Conservation (phyloP, 2,888 invertebrate genomes). For the Apamea epomidion region DNA sequence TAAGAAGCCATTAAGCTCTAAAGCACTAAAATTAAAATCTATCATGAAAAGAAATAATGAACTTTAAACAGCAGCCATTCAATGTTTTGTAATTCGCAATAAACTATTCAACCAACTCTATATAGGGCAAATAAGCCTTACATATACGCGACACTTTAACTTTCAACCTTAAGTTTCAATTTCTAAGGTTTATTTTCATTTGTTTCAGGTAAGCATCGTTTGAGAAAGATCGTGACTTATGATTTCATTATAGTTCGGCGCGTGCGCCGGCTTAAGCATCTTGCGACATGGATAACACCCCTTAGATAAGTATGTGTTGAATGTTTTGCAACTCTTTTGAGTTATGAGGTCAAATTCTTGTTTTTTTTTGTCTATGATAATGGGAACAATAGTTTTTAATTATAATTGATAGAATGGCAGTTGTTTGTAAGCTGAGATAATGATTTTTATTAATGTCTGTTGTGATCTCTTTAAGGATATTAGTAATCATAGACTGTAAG, state of each 20-base stretch:
- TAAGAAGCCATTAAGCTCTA: slow-evolving; percentile 31
- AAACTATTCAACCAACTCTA: slow-evolving; percentile 53
- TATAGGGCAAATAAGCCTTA: slow-evolving; percentile 56
- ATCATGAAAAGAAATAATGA: slow-evolving; percentile 54
- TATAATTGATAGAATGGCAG: slow-evolving; percentile 22
- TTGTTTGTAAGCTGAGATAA: slow-evolving; percentile 34
- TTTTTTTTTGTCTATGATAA: slow-evolving; percentile 13
- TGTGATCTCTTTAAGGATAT: background rate
- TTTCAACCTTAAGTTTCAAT: background rate
- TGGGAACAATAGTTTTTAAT: slow-evolving; percentile 58
- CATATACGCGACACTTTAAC: background rate
- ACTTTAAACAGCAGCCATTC: slow-evolving; percentile 58
- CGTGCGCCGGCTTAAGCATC: slow-evolving; percentile 74
- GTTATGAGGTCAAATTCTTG: slow-evolving; percentile 56
- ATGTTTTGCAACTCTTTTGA: slow-evolving; percentile 49
- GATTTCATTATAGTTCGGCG: slow-evolving; percentile 80
- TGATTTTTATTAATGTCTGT: slow-evolving; percentile 30
- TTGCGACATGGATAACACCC: slow-evolving; percentile 73
- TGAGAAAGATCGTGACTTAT: slow-evolving; percentile 82
- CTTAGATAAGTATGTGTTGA: slow-evolving; percentile 63
- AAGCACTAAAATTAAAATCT: slow-evolving; percentile 52
- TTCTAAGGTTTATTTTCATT: slow-evolving; percentile 44
- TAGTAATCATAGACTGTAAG: too few species aligned
- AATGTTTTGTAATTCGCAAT: slow-evolving; percentile 66
- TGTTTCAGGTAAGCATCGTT: slow-evolving; percentile 69